phyloP scores from a whole-genome alignment of 2,113 vertebrate species.

The Sinocyclocheilus maitianheensis region DNA sequence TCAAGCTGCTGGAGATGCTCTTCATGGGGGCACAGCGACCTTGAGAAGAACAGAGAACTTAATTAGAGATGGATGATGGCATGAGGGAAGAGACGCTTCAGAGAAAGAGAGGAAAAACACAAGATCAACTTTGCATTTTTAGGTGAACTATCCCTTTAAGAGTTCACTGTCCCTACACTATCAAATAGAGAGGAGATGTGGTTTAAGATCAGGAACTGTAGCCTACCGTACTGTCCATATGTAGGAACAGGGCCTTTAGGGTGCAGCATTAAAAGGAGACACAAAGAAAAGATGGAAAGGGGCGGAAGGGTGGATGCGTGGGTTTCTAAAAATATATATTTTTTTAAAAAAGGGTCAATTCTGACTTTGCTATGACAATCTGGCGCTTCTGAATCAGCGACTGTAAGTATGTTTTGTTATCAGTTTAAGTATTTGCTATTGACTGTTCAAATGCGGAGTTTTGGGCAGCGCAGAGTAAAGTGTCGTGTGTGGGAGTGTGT shows the following conservation, averaged over 20 bases:
- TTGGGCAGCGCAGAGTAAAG: no score
- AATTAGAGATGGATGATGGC: not conserved
- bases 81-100: no score
- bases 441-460: no score
- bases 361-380: no score
- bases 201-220: conserved; percentile 7
- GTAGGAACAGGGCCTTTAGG: conserved; percentile 82
- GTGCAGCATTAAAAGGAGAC: conserved; percentile 60
- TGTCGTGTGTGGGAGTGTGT: no score
- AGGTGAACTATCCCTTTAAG: not conserved
- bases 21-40: conserved; percentile 95
- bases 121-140: not conserved
- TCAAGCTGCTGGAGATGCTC: conserved; percentile 98
- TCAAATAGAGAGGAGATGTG: not conserved
- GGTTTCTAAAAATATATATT: not conserved
- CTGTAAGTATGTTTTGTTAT: no score
- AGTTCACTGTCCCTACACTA: not conserved
- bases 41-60: conserved; percentile 55
- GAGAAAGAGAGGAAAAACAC: not conserved
- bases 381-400: no score
- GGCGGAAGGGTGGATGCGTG: conserved; percentile 22
- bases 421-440: no score
- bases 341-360: no score
- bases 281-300: conserved; percentile 34
- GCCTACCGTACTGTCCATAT: conserved; percentile 94